Percentiles rank a stretch among this genome's conserved stretches.
Evolutionary conservation across 2,888 invertebrate species (phyloP).

Genomic region (Antitype chi): DNA sequence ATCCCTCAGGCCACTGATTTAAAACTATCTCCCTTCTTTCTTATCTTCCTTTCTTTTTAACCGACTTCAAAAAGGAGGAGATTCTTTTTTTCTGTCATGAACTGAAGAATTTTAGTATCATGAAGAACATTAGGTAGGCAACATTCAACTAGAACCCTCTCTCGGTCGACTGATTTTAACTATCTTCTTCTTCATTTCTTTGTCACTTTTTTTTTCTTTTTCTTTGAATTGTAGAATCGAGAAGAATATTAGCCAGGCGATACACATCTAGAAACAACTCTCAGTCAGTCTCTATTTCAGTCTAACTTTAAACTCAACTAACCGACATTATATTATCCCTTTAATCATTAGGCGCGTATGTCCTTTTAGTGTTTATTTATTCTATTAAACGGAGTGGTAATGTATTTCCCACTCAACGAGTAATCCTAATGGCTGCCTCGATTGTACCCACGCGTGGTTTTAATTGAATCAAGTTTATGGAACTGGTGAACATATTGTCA

Average conservation of each 20-base stretch:
- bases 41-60: too few species aligned
- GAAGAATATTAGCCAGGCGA: neutral
- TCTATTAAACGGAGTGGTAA: conserved; percentile 71
- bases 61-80: too few species aligned
- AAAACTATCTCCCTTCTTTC: too few species aligned
- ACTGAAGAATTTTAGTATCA: too few species aligned
- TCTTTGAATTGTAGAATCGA: neutral
- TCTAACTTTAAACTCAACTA: neutral
- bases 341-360: conserved; percentile 61
- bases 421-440: conserved; percentile 59
- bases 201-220: too few species aligned
- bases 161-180: neutral
- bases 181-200: too few species aligned
- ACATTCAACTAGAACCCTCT: too few species aligned
- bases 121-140: too few species aligned
- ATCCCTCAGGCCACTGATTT: too few species aligned
- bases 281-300: neutral
- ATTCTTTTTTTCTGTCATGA: too few species aligned
- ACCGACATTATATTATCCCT: conserved; percentile 60
- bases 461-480: conserved; percentile 64
- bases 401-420: conserved; percentile 68
- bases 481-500: conserved; percentile 55
- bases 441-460: conserved; percentile 62
- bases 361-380: conserved; percentile 72
- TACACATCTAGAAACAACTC: neutral